phyloP scores from a whole-genome alignment of 2,888 invertebrate species.

The Stictocephala bisonia region DNA sequence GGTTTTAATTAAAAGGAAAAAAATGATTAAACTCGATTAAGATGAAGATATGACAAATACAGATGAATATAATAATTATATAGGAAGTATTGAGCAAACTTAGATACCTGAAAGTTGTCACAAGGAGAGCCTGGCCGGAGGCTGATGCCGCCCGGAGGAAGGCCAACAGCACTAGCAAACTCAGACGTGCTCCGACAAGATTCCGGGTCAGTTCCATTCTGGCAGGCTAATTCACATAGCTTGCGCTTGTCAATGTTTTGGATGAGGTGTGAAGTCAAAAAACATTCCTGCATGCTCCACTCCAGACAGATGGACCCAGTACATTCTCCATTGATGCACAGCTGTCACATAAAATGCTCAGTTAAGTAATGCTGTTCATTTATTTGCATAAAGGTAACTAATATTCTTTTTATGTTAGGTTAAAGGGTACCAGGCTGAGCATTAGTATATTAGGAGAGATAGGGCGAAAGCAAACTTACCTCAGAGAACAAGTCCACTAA shows the following conservation, averaged over 20 bases:
- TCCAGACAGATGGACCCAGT: conserved; percentile 94
- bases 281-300: conserved; percentile 96
- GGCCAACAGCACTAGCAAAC: conserved; percentile 77
- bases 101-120: conserved; percentile 96
- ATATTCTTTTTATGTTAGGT: no score
- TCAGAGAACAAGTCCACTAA: no score
- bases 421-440: no score
- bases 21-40: no score
- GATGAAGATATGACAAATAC: no score
- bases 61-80: no score
- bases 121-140: conserved; percentile 97
- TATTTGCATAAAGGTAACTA: background rate
- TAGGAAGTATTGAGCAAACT: background rate
- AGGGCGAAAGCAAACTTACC: no score
- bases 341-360: conserved; percentile 67
- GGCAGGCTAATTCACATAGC: conserved; percentile 97
- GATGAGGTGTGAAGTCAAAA: conserved; percentile 83
- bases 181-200: conserved; percentile 90
- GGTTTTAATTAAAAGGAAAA: no score
- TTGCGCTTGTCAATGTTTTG: conserved; percentile 83
- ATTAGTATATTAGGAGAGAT: no score
- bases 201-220: conserved; percentile 78
- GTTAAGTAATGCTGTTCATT: background rate
- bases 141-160: conserved; percentile 85
- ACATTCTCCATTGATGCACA: conserved; percentile 92